Evolutionary conservation across 2,797 vertebrate species (phyloP).

Genomic region (Argyrosomus regius): DNA sequence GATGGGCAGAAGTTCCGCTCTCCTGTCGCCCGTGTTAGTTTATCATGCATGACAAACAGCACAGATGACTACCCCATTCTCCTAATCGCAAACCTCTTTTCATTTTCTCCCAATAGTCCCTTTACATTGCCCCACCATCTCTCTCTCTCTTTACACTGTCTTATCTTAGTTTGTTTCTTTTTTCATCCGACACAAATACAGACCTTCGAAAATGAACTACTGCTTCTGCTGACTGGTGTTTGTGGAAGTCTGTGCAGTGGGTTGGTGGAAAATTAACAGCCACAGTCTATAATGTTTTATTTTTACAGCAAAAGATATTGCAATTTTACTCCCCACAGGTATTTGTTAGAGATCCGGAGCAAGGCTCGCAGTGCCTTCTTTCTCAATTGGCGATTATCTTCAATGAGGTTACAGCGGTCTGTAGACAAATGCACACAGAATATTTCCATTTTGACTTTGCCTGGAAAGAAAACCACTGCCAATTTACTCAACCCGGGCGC

Average conservation of each 20-base stretch:
- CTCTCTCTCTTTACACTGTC: constrained; percentile 5
- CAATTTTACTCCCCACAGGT: constrained; percentile 41
- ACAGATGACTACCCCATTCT: constrained; percentile 22
- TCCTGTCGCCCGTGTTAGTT: constrained; percentile 41
- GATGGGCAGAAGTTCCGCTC: constrained; percentile 40
- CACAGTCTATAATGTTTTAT: constrained; percentile 38
- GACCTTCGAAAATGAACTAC: constrained; percentile 65
- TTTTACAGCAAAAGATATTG: constrained; percentile 42
- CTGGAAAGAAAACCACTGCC: constrained; percentile 21
- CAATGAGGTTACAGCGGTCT: constrained; percentile 24
- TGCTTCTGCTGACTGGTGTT: constrained; percentile 39
- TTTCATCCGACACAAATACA: constrained; percentile 57
- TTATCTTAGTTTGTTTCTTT: constrained; percentile 54
- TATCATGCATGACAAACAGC: constrained; percentile 52
- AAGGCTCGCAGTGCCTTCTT: constrained; percentile 11
- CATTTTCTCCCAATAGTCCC: constrained; percentile 14
- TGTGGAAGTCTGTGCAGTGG: constrained; percentile 9
- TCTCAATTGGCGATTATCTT: constrained; percentile 55
- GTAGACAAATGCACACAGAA: constrained; percentile 24
- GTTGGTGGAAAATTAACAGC: constrained; percentile 30
- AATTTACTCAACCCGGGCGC: constrained; percentile 9
- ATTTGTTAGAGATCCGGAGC: constrained; percentile 32
- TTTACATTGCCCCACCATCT: not conserved
- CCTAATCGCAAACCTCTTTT: constrained; percentile 28
- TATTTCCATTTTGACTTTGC: constrained; percentile 36